Base-by-base conservation (phyloP, 1,140 invertebrate species). In the Drosophila kanapiae region DNA sequence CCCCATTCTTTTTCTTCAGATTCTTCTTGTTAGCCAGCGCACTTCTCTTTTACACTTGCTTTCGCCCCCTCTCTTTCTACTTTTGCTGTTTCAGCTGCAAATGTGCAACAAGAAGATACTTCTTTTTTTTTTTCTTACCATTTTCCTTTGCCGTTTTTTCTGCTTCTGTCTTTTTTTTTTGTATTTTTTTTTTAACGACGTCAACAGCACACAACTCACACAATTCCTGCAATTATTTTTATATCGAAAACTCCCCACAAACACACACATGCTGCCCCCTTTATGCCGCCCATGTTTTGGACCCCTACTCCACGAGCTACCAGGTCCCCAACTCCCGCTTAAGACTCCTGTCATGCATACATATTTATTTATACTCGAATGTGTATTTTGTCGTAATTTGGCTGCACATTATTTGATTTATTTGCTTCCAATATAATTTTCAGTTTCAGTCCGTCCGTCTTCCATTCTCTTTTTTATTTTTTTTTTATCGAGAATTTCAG, bases 211-310 rank as follows among this genome's bases (percentile, higher is more conserved):
- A 75, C 75, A 75, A 60, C 75, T 83, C 81, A 84, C 81, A 84
- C 83, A 87, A 87, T 88, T 87, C 84, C 84, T 87, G 84, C 84
- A 87, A 87, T 87, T 87, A 87, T 87, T 87, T 87, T 87, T 88
- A 90, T 87, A 87, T 88, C 74, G 80, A 84, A 87, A 80, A 83
- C 64, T 67, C 67, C 74, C 77, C 84, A 53, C 68, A 38, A 45
- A 61, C 57, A 61, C 74, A 74, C 65, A 70, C 47, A 65, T 18
- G 10, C 57, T 42, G 29, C 23, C 64, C 58, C 48, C 48, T 57
- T 65, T 51, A 5, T 13, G 9, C 14, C 48, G 27, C 35, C 48
- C 35, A 37, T 6, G 29, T n/a, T 18, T 16, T 23, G 10, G 18
- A 27, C 16, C 45, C 53, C 60, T 51, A 29, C 58, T 51, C 48